These are phyloP conservation scores for Drosophila tropicalis DNA, from an alignment of 1,140 invertebrate genomes.

Conservation along the genomic window DNA sequence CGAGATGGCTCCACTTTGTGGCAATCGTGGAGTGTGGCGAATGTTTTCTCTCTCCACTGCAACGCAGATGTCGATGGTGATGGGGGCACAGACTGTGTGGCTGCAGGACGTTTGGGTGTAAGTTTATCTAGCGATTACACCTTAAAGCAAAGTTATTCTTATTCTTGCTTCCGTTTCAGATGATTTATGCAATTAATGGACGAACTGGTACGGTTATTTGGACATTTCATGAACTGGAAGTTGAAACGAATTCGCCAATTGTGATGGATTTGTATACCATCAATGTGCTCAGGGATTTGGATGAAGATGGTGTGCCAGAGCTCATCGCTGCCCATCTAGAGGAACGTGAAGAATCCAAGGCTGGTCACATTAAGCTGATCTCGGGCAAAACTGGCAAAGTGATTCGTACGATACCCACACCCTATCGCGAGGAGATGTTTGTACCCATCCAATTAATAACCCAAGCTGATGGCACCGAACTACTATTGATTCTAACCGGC, in stretches of 20 bases:
- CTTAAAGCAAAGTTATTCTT: neutral
- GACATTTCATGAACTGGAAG: slow-evolving; percentile 85
- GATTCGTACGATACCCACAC: slow-evolving; percentile 87
- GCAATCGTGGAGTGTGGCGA: slow-evolving; percentile 89
- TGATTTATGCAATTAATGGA: slow-evolving; percentile 88
- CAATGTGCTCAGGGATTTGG: slow-evolving; percentile 88
- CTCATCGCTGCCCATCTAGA: slow-evolving; percentile 88
- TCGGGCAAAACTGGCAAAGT: slow-evolving; percentile 89
- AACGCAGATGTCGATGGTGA: slow-evolving; percentile 89
- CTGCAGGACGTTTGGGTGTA: slow-evolving; percentile 89
- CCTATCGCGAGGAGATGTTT: slow-evolving; percentile 89
- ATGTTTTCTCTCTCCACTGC: slow-evolving; percentile 91
- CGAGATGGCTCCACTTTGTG: slow-evolving; percentile 89
- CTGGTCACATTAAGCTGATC: slow-evolving; percentile 88
- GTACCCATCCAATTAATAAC: slow-evolving; percentile 84
- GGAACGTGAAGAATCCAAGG: slow-evolving; percentile 83
- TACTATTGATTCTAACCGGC: slow-evolving; percentile 88
- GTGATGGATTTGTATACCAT: slow-evolving; percentile 87
- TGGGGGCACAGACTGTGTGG: slow-evolving; percentile 89
- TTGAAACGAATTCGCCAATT: slow-evolving; percentile 77
- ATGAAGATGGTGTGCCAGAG: slow-evolving; percentile 89
- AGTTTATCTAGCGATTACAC: slow-evolving; percentile 38
- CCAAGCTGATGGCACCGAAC: slow-evolving; percentile 74
- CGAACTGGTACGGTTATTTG: slow-evolving; percentile 88
- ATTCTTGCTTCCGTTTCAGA: slow-evolving; percentile 78